These are phyloP conservation scores for Pyralis farinalis DNA, from an alignment of 2,888 invertebrate species.

Conservation along the genomic window DNA sequence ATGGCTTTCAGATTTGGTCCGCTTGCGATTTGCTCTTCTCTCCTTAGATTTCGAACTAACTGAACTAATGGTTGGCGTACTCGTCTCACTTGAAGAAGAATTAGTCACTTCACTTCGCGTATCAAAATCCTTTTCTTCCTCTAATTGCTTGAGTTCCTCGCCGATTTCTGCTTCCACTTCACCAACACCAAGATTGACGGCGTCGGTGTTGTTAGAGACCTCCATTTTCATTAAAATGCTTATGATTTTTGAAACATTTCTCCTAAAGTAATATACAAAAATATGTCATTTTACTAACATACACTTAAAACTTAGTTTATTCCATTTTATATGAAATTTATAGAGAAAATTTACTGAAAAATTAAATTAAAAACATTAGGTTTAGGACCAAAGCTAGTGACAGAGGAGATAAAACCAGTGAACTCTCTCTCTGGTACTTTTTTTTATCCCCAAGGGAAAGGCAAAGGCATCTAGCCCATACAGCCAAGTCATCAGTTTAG, in stretches of 20 bases:
- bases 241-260: not conserved
- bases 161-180: conserved; percentile 87
- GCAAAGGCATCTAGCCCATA: too few species aligned
- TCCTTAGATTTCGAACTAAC: conserved; percentile 86
- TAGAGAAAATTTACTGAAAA: not conserved
- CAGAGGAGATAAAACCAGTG: too few species aligned
- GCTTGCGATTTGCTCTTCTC: conserved; percentile 80
- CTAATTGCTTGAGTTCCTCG: conserved; percentile 89
- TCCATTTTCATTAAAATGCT: conserved; percentile 57
- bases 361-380: too few species aligned
- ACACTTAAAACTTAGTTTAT: not conserved
- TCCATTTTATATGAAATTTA: not conserved
- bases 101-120: conserved; percentile 95
- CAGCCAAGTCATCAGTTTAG: too few species aligned
- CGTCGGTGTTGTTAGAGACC: conserved; percentile 78
- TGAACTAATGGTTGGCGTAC: conserved; percentile 89
- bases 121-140: conserved; percentile 88
- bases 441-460: too few species aligned
- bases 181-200: conserved; percentile 84
- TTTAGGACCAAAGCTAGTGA: too few species aligned
- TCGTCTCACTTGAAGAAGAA: conserved; percentile 86
- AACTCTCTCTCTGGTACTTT: too few species aligned
- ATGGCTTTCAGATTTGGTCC: conserved; percentile 64
- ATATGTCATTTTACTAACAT: not conserved
- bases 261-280: not conserved